Base-by-base conservation (phyloP, 2,888 invertebrate species). In the Coecobrya sp. region DNA sequence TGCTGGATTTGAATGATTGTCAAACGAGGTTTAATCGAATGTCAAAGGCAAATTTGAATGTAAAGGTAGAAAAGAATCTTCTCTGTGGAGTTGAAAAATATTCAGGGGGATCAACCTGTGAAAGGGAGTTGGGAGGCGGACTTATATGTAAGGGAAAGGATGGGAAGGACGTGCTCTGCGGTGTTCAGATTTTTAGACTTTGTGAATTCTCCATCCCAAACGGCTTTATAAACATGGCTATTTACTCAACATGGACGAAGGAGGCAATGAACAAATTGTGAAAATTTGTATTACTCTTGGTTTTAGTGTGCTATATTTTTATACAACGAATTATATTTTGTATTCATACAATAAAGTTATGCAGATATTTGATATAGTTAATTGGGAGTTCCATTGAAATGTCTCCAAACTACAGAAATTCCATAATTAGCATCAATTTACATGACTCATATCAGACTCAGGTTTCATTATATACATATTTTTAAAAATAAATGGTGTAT, bases 1-100 rank as follows among this genome's bases (percentile, higher is more conserved):
- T 91, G 19, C 42, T 86, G 55, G 45, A 59, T 13, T 22, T 25
- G 10, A 13, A 19, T 2, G 68, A 86, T 0, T 91, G 91, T 42
- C 91, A 91, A 30, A 55, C 7, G 11, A 68, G 91, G n/a, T n/a
- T 91, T 55, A 13, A 68, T 16, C 2, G 91, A 16, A 4, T 84
- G 52, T 0, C 16, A 0, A 68, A 42, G n/a, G 16, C 13, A 27
- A 49, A 49, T 19, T 0, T 79, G 1, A 36, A 25, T 22, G 11
- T 25, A 0, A 65, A 59, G 22, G 45, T 91, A 0, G 68, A 65
- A 25, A 36, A 62, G n/a, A 79, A 91, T 76, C 4, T 86, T 4
- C 55, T 91, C 0, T 91, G 91, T 42, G 91, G 91, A 10, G 86
- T 91, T 0, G 91, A 91, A 19, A 91, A 52, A 13, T 91, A 86